Base-by-base conservation (phyloP, 2,113 vertebrate species). In the Strix uralensis region DNA sequence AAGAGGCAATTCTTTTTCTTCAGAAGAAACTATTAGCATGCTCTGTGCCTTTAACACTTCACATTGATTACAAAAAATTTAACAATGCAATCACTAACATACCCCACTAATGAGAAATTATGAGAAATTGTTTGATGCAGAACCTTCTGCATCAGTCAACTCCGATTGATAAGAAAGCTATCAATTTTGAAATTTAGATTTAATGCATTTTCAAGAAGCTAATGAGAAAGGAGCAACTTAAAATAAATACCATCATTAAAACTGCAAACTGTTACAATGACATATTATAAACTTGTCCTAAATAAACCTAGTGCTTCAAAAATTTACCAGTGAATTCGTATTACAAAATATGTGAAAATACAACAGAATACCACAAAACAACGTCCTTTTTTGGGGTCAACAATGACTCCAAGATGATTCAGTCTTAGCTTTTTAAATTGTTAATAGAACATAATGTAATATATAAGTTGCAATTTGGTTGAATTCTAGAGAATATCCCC, bases 311-410 rank as follows among this genome's bases (percentile, higher is more conserved):
- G 95, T 95, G 96, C 95, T 97, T 97, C 94, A 77, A 96, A 97
- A 97, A 96, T 93, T 97, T 95, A 97, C 95, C 96, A 97, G 91
- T 97, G 96, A 97, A 94, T 96, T 90, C 11, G 92, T 97, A 95
- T 97, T 97, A 98, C 97, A 98, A 97, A 97, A 95, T 96, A 97
- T 90, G 96, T 97, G 96, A 97, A 96, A 97, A 97, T 97, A 97
- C 96, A 98, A 97, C 25, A 98, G 94, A 88, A 96, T 96, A 97
- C 89, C 91, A 96, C 96, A 96, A 97, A 94, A 97, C 94, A 97
- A 97, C 5, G 46, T 89, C 88, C 78, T 81, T 86, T 93, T 92
- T 74, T 5, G 38, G 94, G 84, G 94, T 93, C 94, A 81, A 94
- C 93, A 94, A 62, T 83, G 90, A 86, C 90, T 23, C 93, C 85